Evolutionary conservation across 2,797 vertebrate species (phyloP).

Genomic region (Eidolon dupreanum): DNA sequence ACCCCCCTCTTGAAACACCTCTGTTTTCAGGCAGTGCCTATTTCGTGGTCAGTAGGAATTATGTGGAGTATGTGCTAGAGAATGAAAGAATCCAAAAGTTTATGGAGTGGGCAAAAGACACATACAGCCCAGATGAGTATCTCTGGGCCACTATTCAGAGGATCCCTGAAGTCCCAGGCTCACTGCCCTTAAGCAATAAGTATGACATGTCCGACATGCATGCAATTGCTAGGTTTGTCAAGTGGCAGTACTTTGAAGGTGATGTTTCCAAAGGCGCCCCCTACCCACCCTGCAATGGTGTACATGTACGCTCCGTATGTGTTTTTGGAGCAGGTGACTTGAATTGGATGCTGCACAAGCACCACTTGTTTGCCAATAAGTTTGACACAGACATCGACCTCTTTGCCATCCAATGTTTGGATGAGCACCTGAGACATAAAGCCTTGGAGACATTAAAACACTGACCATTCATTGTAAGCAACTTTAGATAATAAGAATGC

Average conservation of each 20-base stretch:
- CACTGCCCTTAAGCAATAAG: slow-evolving; percentile 85
- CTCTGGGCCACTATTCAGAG: slow-evolving; percentile 95
- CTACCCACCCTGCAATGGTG: slow-evolving; percentile 90
- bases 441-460: slow-evolving; percentile 84
- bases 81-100: slow-evolving; percentile 85
- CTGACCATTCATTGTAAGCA: neutral
- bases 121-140: slow-evolving; percentile 93
- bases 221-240: slow-evolving; percentile 90
- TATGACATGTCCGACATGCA: slow-evolving; percentile 91
- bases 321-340: slow-evolving; percentile 93
- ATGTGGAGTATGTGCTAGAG: slow-evolving; percentile 86
- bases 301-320: slow-evolving; percentile 89
- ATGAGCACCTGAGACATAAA: slow-evolving; percentile 91
- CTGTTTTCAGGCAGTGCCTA: slow-evolving; percentile 93
- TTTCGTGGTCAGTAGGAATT: slow-evolving; percentile 90
- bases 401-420: slow-evolving; percentile 91
- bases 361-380: slow-evolving; percentile 95
- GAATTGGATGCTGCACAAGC: slow-evolving; percentile 90
- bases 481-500: neutral
- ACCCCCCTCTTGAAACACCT: slow-evolving; percentile 87
- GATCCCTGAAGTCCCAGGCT: slow-evolving; percentile 90
- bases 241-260: slow-evolving; percentile 92
- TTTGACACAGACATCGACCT: slow-evolving; percentile 90
- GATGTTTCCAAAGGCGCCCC: slow-evolving; percentile 82
- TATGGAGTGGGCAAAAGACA: slow-evolving; percentile 92